Conservation (phyloP, 2,113 vertebrate species). For the Rousettus leschenaultii region DNA sequence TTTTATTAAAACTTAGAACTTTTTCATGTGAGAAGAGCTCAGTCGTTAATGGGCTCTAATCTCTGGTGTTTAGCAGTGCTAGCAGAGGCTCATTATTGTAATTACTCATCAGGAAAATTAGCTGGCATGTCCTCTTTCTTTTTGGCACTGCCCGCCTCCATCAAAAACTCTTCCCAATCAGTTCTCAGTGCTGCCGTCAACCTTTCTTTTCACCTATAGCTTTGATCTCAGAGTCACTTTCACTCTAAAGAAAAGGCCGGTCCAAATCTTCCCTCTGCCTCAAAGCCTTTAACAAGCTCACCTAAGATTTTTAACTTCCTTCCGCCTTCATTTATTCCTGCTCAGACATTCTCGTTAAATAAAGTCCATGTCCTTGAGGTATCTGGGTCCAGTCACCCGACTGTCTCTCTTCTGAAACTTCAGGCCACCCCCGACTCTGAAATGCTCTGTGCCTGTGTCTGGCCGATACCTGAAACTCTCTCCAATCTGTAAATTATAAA, state of each 20-base stretch:
- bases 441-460: not conserved
- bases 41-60: not conserved
- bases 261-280: conserved; percentile 50
- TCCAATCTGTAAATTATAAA: not conserved
- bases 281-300: conserved; percentile 43
- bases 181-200: conserved; percentile 18
- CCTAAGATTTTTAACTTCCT: conserved; percentile 24
- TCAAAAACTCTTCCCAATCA: conserved; percentile 36
- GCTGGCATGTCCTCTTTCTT: not conserved
- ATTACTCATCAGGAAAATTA: not conserved
- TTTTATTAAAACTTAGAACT: not conserved
- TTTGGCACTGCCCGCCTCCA: not conserved
- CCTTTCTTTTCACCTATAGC: conserved; percentile 28
- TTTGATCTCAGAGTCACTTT: conserved; percentile 54
- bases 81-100: not conserved
- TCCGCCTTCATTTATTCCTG: not conserved
- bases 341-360: not conserved
- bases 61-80: not conserved
- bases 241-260: not conserved
- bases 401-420: not conserved
- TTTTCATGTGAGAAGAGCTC: not conserved
- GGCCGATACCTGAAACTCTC: not conserved
- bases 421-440: not conserved
- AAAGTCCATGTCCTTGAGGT: not conserved
- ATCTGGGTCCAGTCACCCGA: not conserved